Conservation (phyloP, 2,888 invertebrate genomes). For the Limnephilus auricula region DNA sequence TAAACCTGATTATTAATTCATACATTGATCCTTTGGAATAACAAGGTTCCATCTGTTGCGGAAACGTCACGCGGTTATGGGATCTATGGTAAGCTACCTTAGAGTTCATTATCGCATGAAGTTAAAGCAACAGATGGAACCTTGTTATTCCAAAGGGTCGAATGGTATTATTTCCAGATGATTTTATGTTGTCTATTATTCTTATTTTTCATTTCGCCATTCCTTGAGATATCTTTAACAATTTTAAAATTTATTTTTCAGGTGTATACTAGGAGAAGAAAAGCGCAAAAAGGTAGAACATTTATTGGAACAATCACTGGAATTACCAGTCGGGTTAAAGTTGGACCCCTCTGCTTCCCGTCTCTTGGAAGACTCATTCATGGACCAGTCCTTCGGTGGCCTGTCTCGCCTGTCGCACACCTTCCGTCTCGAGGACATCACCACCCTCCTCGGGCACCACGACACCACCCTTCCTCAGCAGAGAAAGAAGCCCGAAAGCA, state of each 20-base stretch:
- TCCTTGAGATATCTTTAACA: neutral
- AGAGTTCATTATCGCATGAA: too few relatives aligned
- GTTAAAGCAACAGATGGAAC: too few relatives aligned
- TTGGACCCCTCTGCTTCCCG: constrained; percentile 75
- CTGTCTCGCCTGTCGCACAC: constrained; percentile 73
- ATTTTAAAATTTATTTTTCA: constrained; percentile 67
- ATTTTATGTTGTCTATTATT: neutral
- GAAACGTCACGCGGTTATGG: too few relatives aligned
- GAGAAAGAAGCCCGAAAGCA: neutral
- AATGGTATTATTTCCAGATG: neutral
- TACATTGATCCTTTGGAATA: too few relatives aligned
- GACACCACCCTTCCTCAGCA: constrained; percentile 62
- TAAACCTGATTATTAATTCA: neutral
- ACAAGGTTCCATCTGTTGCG: too few relatives aligned
- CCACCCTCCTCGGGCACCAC: constrained; percentile 76
- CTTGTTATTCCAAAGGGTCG: too few relatives aligned
- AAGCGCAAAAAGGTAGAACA: constrained; percentile 76
- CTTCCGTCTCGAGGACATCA: constrained; percentile 74
- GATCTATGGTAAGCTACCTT: too few relatives aligned
- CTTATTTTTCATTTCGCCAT: neutral
- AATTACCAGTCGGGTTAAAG: constrained; percentile 75
- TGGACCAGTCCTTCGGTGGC: constrained; percentile 73
- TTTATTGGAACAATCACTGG: constrained; percentile 76
- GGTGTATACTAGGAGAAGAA: constrained; percentile 76
- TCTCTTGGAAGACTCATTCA: constrained; percentile 73